These are phyloP conservation scores for Actinemys pallida DNA, from an alignment of 2,113 vertebrate genomes.

Conservation along the genomic window DNA sequence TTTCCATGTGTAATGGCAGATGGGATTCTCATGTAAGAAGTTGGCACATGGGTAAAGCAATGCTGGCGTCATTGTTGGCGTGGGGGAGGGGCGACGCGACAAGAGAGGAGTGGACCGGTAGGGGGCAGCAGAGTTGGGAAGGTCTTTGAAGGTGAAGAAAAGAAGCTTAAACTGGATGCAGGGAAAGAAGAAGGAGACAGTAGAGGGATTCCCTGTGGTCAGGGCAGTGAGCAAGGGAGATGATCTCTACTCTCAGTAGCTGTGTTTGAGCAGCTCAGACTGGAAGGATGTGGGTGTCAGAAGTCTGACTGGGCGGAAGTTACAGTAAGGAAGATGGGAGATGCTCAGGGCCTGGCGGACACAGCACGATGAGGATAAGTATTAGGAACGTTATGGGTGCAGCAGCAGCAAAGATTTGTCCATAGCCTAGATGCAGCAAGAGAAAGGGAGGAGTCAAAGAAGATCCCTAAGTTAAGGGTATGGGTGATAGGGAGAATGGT, in stretches of 20 bases:
- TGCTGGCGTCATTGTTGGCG: accelerated
- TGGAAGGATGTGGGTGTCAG: not conserved
- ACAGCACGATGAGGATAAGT: not conserved
- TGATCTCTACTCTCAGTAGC: not conserved
- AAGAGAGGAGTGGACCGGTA: not conserved
- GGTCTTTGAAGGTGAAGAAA: not conserved
- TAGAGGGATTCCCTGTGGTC: not conserved
- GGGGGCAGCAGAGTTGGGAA: not conserved
- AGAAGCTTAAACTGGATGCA: not conserved
- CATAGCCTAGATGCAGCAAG: not conserved
- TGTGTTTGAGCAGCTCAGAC: slow-evolving; percentile 24
- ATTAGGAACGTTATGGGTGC: not conserved
- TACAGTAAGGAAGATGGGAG: slow-evolving; percentile 3
- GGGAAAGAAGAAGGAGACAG: not conserved
- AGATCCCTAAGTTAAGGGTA: accelerated
- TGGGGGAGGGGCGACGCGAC: not conserved
- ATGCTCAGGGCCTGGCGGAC: not conserved
- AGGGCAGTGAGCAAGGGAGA: not conserved
- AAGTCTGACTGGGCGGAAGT: slow-evolving; percentile 37
- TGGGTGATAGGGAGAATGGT: not conserved
- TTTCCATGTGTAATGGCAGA: not conserved
- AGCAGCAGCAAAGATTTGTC: not conserved
- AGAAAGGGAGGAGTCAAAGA: not conserved
- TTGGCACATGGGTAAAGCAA: not conserved
- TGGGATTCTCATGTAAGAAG: not conserved